Base-by-base conservation (phyloP, 2,888 invertebrate genomes). In the Eilema depressum region DNA sequence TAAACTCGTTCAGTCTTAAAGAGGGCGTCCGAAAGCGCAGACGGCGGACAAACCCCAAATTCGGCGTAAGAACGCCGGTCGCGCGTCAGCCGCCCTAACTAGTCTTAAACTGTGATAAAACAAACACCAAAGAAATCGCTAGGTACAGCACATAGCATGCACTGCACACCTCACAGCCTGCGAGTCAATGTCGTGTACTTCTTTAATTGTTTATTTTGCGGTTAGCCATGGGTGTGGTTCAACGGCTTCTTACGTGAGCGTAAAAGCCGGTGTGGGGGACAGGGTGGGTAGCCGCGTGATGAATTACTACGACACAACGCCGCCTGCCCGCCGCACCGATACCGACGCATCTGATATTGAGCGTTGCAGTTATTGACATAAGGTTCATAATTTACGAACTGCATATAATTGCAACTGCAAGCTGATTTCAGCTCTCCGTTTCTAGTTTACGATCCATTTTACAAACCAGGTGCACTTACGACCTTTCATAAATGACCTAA, bases 11-110 rank as follows among this genome's bases (percentile, higher is more conserved):
- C 89, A 93, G 93, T 93, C 86, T 88, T 75, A 86, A 87, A 91
- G 87, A 87, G 88, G 87, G 91, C 89, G 92, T 90, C 89, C 81
- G 83, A 85, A 88, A 89, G 87, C 90, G 91, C 89, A 90, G 88
- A 87, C 91, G 90, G 87, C 86, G 91, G 88, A 87, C 77, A 80
- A 79, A 85, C 86, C 82, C 86, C 86, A 82, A 74, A 72, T 53
- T 62, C 81, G 79, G 76, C 75, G 71, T 80, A 75, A 74, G 62
- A 73, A 75, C 74, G 82, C 77, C 77, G 74, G 75, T 28, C 80
- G 84, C 77, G 84, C 68, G 76, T 57, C 70, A 73, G 53, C 69
- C 72, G 68, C 67, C 76, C 60, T 72, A 69, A 78, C 68, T 71
- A 60, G 72, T 75, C 74, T 74, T 63, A 59, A 78, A 78, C 83